A percentile compares a stretch with the other conserved stretches of the same genome.
These are phyloP conservation scores for Heterotilapia buettikoferi DNA, from an alignment of 2,113 vertebrate genomes.

Conservation along the genomic window DNA sequence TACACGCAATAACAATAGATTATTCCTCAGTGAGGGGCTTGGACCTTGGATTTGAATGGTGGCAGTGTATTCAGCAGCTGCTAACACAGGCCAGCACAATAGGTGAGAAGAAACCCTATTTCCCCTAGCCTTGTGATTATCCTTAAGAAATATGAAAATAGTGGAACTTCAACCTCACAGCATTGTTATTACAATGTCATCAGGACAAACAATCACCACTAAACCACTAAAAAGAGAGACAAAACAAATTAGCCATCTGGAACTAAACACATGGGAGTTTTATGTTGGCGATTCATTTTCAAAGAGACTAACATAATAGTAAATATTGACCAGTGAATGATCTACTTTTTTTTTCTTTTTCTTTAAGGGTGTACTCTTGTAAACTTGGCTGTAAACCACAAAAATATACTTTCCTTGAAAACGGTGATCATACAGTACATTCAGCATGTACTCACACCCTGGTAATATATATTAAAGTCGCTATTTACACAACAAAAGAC, in stretches of 20 bases:
- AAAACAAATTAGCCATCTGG: slow-evolving; percentile 58
- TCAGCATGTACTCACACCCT: slow-evolving; percentile 84
- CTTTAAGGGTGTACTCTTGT: slow-evolving; percentile 88
- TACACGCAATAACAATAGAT: slow-evolving; percentile 26
- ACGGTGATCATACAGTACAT: slow-evolving; percentile 89
- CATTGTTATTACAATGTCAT: slow-evolving; percentile 82
- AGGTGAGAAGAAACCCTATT: slow-evolving; percentile 32
- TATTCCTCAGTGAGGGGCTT: slow-evolving; percentile 20
- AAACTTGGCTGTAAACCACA: slow-evolving; percentile 96
- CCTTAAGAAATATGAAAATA: slow-evolving; percentile 69
- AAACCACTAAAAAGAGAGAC: slow-evolving; percentile 72
- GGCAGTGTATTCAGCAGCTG: slow-evolving; percentile 73
- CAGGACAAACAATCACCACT: slow-evolving; percentile 88
- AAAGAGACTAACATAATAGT: slow-evolving; percentile 89
- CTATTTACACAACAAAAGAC: slow-evolving; percentile 89
- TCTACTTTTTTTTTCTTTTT: slow-evolving; percentile 74
- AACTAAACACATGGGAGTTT: slow-evolving; percentile 72
- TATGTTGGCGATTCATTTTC: slow-evolving; percentile 80
- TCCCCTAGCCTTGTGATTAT: slow-evolving; percentile 56
- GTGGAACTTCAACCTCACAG: slow-evolving; percentile 82
- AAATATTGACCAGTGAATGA: slow-evolving; percentile 95
- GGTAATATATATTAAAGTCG: slow-evolving; percentile 95
- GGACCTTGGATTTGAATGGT: slow-evolving; percentile 61
- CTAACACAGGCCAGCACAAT: slow-evolving; percentile 49
- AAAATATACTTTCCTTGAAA: slow-evolving; percentile 95